Evolutionary conservation across 53 echinoderm and acorn worm species (phyloP).

Genomic region (Hippasteria phrygiana): DNA sequence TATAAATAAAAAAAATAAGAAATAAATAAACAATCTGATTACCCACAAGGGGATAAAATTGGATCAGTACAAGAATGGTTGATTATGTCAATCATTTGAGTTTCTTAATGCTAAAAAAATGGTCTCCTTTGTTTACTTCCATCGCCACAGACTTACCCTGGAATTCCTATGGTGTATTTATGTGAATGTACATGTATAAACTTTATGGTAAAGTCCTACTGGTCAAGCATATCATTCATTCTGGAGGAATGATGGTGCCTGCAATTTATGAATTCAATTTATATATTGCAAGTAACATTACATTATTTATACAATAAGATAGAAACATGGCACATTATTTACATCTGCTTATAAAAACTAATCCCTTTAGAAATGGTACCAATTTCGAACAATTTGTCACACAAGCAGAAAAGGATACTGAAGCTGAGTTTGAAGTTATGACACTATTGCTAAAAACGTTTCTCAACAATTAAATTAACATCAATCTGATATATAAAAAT

Average conservation of each 20-base stretch:
- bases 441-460: no score
- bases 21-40: no score
- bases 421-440: no score
- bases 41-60: no score
- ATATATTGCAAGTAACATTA: constrained; percentile 14
- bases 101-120: neutral
- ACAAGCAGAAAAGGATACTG: neutral
- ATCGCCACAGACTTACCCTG: neutral
- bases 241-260: constrained; percentile 13
- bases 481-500: no score
- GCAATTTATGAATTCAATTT: neutral
- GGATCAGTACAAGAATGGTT: neutral
- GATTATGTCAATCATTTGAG: neutral
- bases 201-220: neutral
- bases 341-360: constrained; percentile 21
- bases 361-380: neutral
- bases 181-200: constrained; percentile 3
- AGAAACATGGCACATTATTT: constrained; percentile 15
- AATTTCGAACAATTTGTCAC: neutral
- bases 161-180: constrained; percentile 26
- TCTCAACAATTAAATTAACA: neutral
- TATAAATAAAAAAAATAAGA: no score
- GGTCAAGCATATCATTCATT: neutral
- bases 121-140: neutral
- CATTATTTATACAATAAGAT: constrained; percentile 20